These are phyloP conservation scores for Octodon degus DNA, from an alignment of 2,113 vertebrate species.

Conservation along the genomic window DNA sequence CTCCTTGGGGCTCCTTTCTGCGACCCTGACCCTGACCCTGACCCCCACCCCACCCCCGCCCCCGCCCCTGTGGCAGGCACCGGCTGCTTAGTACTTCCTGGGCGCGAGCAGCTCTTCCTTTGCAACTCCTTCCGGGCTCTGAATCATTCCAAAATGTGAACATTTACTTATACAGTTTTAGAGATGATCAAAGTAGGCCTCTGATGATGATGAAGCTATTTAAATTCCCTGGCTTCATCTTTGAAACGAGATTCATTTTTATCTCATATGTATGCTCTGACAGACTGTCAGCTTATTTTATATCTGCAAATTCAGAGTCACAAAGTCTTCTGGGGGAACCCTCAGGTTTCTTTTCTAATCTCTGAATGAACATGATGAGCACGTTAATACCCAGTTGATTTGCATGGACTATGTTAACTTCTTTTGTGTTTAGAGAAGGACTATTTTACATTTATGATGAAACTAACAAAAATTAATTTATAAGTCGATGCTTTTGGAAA, in stretches of 20 bases:
- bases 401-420: constrained; percentile 6
- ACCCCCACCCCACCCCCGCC: too few species aligned
- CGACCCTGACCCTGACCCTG: too few species aligned
- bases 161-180: background rate
- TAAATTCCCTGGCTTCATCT: background rate
- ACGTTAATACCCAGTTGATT: background rate
- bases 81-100: background rate
- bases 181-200: constrained; percentile 12
- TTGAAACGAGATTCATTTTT: constrained; percentile 2
- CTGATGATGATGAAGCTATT: background rate
- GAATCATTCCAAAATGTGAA: constrained; percentile 1
- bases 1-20: background rate
- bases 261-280: background rate
- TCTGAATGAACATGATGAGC: constrained; percentile 20
- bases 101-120: background rate
- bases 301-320: constrained; percentile 33
- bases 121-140: background rate
- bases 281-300: constrained; percentile 31
- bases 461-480: constrained; percentile 29
- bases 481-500: background rate
- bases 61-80: background rate
- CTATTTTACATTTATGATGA: constrained; percentile 29
- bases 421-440: constrained; percentile 26
- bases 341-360: background rate
- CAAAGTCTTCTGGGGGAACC: background rate